Percentiles rank a stretch among this genome's conserved stretches.
phyloP scores from a whole-genome alignment of 2,797 vertebrate genomes.

The Furcifer pardalis region DNA sequence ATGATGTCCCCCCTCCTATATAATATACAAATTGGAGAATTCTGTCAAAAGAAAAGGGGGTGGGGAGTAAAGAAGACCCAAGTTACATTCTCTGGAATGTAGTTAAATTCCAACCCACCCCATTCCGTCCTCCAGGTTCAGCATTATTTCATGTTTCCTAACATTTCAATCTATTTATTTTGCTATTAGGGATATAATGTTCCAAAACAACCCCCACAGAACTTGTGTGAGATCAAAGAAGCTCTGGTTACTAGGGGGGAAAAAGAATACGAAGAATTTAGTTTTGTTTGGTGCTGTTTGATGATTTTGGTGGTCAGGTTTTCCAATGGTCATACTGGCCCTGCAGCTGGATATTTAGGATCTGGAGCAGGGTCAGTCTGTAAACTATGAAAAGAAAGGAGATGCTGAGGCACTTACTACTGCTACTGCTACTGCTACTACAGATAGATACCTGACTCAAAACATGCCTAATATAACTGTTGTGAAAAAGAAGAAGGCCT shows the following conservation, averaged over 20 bases:
- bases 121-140: no score
- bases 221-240: background rate
- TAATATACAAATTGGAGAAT: background rate
- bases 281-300: background rate
- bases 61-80: no score
- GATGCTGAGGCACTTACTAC: background rate
- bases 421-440: no score
- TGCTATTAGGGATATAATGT: background rate
- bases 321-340: background rate
- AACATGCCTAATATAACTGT: no score
- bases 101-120: background rate
- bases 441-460: no score
- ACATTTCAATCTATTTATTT: background rate
- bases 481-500: no score
- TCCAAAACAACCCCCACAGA: background rate
- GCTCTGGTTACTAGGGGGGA: background rate
- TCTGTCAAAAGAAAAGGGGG: background rate
- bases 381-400: background rate
- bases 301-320: background rate
- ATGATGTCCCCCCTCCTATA: constrained; percentile 37
- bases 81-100: background rate
- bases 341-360: background rate
- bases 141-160: background rate
- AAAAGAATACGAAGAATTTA: no score
- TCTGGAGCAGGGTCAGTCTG: background rate